Conservation (phyloP, 2,888 invertebrate species). For the Nemurella pictetii region DNA sequence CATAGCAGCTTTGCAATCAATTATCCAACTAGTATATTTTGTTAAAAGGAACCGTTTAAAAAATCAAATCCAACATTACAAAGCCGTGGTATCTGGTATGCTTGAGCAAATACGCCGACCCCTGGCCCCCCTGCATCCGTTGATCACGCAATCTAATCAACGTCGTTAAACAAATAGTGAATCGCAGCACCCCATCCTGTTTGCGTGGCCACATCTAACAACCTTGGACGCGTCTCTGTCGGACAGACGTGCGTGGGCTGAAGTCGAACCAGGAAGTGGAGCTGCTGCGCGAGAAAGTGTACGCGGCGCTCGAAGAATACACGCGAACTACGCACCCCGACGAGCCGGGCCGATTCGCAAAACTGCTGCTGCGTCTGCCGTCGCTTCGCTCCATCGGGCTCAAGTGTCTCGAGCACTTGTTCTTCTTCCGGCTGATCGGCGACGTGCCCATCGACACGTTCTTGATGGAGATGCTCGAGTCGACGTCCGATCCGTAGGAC, state of each 20-base stretch:
- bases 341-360: conserved; percentile 94
- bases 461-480: conserved; percentile 79
- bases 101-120: too few species aligned
- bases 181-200: background rate
- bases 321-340: conserved; percentile 83
- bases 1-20: too few species aligned
- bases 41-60: too few species aligned
- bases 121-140: too few species aligned
- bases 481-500: conserved; percentile 56
- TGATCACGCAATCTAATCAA: background rate
- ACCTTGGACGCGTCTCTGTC: conserved; percentile 17
- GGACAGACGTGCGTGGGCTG: conserved; percentile 83
- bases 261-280: conserved; percentile 81
- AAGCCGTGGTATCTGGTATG: too few species aligned
- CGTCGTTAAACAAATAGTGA: background rate
- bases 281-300: conserved; percentile 88
- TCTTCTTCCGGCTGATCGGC: conserved; percentile 90
- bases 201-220: background rate
- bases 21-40: too few species aligned
- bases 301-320: conserved; percentile 94
- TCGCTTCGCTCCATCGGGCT: conserved; percentile 89
- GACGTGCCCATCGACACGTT: conserved; percentile 84
- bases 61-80: too few species aligned
- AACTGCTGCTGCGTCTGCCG: conserved; percentile 85
- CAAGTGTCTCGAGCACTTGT: conserved; percentile 92